A percentile compares a stretch with the other conserved stretches of the same genome.
These are phyloP conservation scores for Chaetops frenatus DNA, from an alignment of 2,113 vertebrate genomes.

Conservation along the genomic window DNA sequence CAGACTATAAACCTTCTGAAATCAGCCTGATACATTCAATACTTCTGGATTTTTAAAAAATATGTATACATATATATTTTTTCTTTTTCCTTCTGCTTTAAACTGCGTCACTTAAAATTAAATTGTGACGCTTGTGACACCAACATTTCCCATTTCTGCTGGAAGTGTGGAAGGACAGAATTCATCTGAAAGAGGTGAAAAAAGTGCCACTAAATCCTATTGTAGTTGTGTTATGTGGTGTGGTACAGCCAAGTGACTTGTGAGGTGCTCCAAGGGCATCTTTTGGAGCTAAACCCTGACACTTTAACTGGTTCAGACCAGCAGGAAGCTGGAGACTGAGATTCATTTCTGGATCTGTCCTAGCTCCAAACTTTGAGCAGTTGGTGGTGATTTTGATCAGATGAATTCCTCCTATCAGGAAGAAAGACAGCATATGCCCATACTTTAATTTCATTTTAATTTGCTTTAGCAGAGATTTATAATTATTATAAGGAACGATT, in stretches of 20 bases:
- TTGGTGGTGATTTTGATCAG: not conserved
- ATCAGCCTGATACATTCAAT: not conserved
- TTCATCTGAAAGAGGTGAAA: not conserved
- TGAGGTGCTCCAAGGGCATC: not conserved
- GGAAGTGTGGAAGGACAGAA: not conserved
- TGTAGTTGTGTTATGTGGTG: not conserved
- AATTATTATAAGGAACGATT: constrained; percentile 50
- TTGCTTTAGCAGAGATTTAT: constrained; percentile 57
- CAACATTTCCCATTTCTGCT: not conserved
- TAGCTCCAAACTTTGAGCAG: not conserved
- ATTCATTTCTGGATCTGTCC: not conserved
- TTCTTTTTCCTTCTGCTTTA: not conserved
- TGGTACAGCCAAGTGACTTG: not conserved
- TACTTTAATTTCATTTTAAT: constrained; percentile 52
- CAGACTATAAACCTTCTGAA: not conserved
- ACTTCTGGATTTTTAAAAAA: not conserved
- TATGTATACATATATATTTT: no score
- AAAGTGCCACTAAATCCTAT: not conserved
- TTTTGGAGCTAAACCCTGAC: not conserved
- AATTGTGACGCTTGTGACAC: not conserved
- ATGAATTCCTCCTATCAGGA: not conserved
- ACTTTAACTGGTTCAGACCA: not conserved
- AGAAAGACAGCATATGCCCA: not conserved
- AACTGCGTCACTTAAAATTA: not conserved
- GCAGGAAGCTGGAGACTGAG: not conserved